phyloP scores from a whole-genome alignment of 2,888 invertebrate species.

The Cacoxenus indagator region DNA sequence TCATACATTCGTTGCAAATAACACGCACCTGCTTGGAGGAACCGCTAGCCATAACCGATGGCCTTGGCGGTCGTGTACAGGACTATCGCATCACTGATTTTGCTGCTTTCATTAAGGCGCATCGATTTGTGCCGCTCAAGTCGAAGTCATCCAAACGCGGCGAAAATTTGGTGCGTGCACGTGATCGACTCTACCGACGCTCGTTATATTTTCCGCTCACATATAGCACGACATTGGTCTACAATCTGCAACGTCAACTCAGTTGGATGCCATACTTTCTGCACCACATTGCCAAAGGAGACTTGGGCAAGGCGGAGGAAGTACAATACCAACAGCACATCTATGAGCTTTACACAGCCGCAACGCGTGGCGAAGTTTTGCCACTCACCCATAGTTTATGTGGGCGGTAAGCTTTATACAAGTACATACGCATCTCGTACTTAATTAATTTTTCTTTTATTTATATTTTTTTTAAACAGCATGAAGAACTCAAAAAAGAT shows the following conservation, averaged over 20 bases:
- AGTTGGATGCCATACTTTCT: conserved; percentile 89
- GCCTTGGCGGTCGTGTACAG: conserved; percentile 92
- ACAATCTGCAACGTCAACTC: conserved; percentile 82
- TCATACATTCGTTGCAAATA: conserved; percentile 91
- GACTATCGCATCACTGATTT: conserved; percentile 91
- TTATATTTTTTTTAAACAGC: too few species aligned
- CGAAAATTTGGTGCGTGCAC: conserved; percentile 75
- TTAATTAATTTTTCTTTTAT: neutral
- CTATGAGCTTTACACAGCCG: conserved; percentile 83
- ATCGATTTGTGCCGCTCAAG: conserved; percentile 82
- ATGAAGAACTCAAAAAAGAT: conserved; percentile 77
- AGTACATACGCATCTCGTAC: neutral
- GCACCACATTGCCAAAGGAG: conserved; percentile 84
- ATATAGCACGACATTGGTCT: conserved; percentile 89
- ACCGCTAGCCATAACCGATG: conserved; percentile 95
- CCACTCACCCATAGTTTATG: conserved; percentile 79
- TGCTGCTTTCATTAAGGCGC: conserved; percentile 88
- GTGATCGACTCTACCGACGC: conserved; percentile 80
- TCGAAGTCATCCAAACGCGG: conserved; percentile 65
- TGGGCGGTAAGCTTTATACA: conserved; percentile 72
- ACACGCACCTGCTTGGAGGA: conserved; percentile 91
- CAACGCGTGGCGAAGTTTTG: conserved; percentile 86
- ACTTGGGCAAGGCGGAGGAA: conserved; percentile 87
- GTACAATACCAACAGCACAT: conserved; percentile 89
- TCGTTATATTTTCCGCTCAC: conserved; percentile 92